Base-by-base conservation (phyloP, 1,140 invertebrate genomes). In the Conus betulinus region DNA sequence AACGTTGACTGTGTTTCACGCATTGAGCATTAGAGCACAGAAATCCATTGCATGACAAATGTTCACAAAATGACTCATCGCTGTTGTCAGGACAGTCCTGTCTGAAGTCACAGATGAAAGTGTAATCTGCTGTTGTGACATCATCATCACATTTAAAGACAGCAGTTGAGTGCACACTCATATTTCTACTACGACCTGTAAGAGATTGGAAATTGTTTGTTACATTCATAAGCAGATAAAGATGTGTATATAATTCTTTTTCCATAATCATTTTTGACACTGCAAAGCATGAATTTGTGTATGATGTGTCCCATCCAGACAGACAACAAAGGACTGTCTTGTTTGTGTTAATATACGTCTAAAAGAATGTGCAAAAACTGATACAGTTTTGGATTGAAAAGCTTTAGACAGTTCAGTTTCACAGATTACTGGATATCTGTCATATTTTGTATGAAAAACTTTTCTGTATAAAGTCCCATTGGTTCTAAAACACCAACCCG, bases 31-130 rank as follows among this genome's bases (percentile, higher is more conserved):
- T 86, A 15, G 10, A 53, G 25, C 84, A 86, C 20, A 51, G n/a
- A 53, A 86, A 76, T 3, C 71, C 84, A 23, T 76, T 20, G 52
- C 84, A 76, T 11, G 39, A 20, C 11, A 20, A n/a, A 39, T 85
- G 84, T 11, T 76, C 13, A 52, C 84, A 86, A 39, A 86, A 86
- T 15, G 39, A 39, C 23, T 86, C 84, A 55, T 86, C 84, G 17
- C 27, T 71, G 4, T 17, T 63, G 17, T 86, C 84, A 0, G 23
- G 13, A 53, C 84, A 86, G 84, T 86, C 67, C 5, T n/a, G 39
- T 60, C 67, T 86, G 67, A 86, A 86, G 51, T 86, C 84, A 76
- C 84, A 86, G 13, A 86, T 67, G 10, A 86, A 39, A 13, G 67
- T 52, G 67, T 86, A 86, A 51, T 17, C 25, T 13, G 76, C 8